Evolutionary conservation across 37 sponge, comb jelly and placozoan genomes (phyloP), one percentile per base, ranked within the genome.

Genomic region (Petrosia ficiformis): DNA sequence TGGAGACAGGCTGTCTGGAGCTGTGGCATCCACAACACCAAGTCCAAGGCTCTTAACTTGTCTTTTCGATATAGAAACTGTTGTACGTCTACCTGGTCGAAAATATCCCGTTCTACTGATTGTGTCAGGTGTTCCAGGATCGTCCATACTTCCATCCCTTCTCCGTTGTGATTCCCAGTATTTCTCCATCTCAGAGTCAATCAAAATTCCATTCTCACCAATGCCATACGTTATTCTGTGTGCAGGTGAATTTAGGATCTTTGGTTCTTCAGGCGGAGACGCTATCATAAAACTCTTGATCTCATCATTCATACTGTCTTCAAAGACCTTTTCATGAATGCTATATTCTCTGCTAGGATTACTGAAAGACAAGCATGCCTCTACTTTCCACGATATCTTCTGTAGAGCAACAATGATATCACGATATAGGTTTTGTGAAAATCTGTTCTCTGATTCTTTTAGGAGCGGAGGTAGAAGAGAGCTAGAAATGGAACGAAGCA

Each of bases 341-440:
- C 79, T 61, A 38, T 70, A 44, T 0, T 73, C 67, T 0, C 32
- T 21, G 19, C 11, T 32, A 4, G 84, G 71, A 36, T 82, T 75
- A 43, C 69, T 77, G 54, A 77, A 88, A 11, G 83, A 74, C 21
- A 83, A 68, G 43, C 89, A 88, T 2, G 79, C 89, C 63, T 88
- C 89, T 0, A 88, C 83, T 38, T 88, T 82, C 84, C 83, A 88
- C 25, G 84, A 58, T n/a, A 88, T 68, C 57, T 88, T 88, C 65
- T 82, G 83, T 2, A 88, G 42, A 0, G 70, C 75, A 4, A 44
- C 57, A 6, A 79, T 76, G 31, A 88, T 74, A 3, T 69, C 77
- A 11, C 69, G 72, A 70, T 82, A 78, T 6, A 88, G 61, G 0
- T 39, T 65, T 0, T 56, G 60, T 24, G 79, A 69, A 71, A 82